Percentiles rank a stretch among this genome's conserved stretches.
phyloP scores from a whole-genome alignment of 2,888 invertebrate species.

The Deilephila elpenor region DNA sequence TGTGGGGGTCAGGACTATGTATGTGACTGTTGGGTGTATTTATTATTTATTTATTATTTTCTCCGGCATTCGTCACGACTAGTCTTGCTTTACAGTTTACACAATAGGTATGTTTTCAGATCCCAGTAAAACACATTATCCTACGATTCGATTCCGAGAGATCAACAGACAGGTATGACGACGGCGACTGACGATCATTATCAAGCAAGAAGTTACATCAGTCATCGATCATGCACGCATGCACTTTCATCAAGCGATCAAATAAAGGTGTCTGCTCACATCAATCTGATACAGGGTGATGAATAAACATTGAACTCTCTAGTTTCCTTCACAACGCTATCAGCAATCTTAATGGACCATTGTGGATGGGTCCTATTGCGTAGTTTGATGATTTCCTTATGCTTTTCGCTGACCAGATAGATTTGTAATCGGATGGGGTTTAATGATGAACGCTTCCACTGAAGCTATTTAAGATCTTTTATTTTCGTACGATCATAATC shows the following conservation, averaged over 20 bases:
- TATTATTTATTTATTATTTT: too few species aligned
- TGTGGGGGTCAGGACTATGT: too few species aligned
- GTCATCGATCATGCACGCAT: conserved; percentile 7
- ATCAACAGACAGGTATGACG: background rate
- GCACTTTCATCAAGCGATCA: conserved; percentile 12
- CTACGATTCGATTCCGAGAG: background rate
- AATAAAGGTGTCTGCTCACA: conserved; percentile 4
- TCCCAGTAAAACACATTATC: background rate
- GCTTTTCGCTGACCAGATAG: conserved; percentile 1
- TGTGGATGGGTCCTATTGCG: conserved; percentile 20
- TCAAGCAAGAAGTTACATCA: conserved; percentile 2
- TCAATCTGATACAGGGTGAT: background rate
- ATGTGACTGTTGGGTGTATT: too few species aligned
- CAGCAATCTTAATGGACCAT: conserved; percentile 15
- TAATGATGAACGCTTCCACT: too few species aligned
- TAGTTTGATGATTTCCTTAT: conserved; percentile 10
- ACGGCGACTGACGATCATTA: background rate
- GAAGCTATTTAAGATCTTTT: too few species aligned
- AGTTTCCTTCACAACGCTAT: conserved; percentile 15
- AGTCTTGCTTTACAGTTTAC: too few species aligned
- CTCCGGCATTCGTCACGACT: too few species aligned
- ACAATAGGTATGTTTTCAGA: too few species aligned
- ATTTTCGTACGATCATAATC: too few species aligned
- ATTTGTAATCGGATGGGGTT: background rate
- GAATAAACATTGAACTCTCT: conserved; percentile 22